Evolutionary conservation across 2,797 vertebrate species (phyloP).

Genomic region (Thamnophis elegans): DNA sequence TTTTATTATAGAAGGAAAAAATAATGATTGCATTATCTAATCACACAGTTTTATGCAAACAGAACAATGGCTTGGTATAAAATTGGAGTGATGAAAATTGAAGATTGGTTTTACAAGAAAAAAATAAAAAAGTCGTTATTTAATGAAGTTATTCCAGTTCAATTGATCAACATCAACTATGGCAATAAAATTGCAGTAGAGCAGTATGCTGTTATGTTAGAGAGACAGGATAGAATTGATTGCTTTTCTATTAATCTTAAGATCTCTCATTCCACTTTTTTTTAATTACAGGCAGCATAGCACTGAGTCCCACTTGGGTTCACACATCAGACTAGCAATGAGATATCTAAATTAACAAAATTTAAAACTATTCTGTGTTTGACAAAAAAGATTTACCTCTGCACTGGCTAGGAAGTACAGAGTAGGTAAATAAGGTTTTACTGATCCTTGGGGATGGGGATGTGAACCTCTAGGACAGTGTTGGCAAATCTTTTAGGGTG

Average conservation of each 20-base stretch:
- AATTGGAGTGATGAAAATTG: neutral
- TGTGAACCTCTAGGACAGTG: neutral
- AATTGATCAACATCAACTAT: neutral
- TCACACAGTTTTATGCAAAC: neutral
- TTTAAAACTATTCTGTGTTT: neutral
- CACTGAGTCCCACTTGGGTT: neutral
- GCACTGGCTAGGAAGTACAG: neutral
- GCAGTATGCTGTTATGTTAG: neutral
- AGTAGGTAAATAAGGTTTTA: neutral
- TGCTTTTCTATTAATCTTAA: neutral
- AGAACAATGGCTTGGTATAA: neutral
- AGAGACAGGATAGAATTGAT: neutral
- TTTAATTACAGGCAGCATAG: neutral
- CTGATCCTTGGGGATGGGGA: neutral
- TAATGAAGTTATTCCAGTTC: neutral
- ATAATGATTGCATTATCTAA: slow-evolving; percentile 9
- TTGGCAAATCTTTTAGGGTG: too few species aligned
- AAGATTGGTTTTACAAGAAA: neutral
- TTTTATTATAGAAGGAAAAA: neutral
- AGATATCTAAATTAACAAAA: neutral
- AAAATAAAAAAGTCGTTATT: neutral
- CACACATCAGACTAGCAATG: neutral
- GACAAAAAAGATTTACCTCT: neutral
- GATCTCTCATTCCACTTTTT: neutral
- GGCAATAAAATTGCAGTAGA: neutral